phyloP scores from a whole-genome alignment of 1,140 invertebrate species.

The Listronotus oregonensis region DNA sequence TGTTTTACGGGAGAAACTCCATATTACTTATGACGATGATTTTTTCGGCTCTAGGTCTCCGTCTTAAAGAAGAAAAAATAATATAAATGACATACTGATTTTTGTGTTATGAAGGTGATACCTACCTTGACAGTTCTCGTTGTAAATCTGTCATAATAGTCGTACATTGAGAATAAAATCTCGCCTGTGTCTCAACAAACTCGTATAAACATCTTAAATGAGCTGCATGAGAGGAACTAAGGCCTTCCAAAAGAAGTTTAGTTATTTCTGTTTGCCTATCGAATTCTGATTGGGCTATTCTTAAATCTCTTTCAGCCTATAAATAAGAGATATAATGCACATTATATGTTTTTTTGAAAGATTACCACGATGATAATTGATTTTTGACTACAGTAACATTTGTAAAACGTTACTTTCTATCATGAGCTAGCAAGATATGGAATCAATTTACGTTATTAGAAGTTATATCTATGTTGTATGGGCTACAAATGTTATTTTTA shows the following conservation, averaged over 20 bases:
- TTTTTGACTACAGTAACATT: no score
- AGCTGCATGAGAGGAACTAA: constrained; percentile 82
- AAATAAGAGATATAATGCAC: constrained; percentile 17
- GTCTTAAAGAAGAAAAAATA: no score
- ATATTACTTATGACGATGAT: no score
- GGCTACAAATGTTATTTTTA: no score
- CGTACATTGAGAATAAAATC: constrained; percentile 87
- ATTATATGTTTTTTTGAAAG: background rate
- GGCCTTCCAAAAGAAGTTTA: constrained; percentile 85
- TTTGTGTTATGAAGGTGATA: constrained; percentile 20
- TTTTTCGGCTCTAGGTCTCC: no score
- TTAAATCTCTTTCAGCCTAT: constrained; percentile 88
- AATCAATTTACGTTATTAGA: no score
- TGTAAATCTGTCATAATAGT: constrained; percentile 88
- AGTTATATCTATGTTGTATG: no score
- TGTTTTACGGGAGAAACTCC: no score
- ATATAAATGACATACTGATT: no score
- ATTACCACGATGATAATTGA: no score
- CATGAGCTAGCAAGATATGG: no score
- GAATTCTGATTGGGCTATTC: constrained; percentile 89
- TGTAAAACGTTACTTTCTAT: no score
- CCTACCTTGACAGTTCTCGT: constrained; percentile 83
- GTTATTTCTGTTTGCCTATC: constrained; percentile 93
- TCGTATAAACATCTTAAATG: constrained; percentile 87
- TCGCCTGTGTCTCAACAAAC: constrained; percentile 85